phyloP scores from a whole-genome alignment of 2,888 invertebrate species.

The Calameuta pallipes region DNA sequence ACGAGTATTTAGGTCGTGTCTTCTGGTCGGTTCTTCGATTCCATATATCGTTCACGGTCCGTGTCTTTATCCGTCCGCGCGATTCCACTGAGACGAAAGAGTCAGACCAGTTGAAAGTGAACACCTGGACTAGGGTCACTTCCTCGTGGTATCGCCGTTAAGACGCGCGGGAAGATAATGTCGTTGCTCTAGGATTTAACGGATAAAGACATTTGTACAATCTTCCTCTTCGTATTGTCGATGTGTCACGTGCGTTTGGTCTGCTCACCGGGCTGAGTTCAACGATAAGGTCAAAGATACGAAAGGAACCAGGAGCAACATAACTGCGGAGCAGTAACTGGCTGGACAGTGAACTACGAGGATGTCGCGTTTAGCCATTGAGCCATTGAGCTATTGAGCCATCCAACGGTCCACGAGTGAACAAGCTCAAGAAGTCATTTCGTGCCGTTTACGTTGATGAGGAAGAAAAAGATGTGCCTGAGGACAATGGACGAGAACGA shows the following conservation, averaged over 20 bases:
- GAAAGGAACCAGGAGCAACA: neutral
- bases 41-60: neutral
- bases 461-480: constrained; percentile 48
- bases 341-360: neutral
- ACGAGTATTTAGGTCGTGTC: neutral
- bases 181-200: neutral
- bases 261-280: neutral
- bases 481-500: constrained; percentile 53
- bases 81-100: neutral
- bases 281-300: neutral
- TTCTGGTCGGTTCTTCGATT: neutral
- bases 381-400: neutral
- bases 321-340: neutral
- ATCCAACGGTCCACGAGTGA: neutral
- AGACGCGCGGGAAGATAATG: neutral
- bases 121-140: neutral
- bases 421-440: neutral
- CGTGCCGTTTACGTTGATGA: neutral
- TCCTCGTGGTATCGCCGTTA: neutral
- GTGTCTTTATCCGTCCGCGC: neutral
- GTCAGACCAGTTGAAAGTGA: neutral
- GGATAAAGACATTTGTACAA: neutral
- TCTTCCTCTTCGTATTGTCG: neutral
- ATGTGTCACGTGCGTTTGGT: neutral
- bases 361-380: neutral